phyloP scores from a whole-genome alignment of 1,140 invertebrate species.

The Venustaconcha ellipsiformis region DNA sequence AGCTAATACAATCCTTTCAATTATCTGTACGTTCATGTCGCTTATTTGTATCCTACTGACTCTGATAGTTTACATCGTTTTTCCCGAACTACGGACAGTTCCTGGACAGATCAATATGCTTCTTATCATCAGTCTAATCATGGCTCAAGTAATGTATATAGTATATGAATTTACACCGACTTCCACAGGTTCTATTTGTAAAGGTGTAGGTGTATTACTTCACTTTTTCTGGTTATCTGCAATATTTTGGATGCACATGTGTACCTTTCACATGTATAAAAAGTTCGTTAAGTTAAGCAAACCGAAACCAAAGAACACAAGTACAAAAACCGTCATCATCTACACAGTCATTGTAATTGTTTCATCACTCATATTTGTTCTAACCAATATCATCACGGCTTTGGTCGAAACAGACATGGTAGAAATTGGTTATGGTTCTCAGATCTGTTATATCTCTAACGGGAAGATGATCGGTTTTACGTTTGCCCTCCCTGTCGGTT shows the following conservation, averaged over 20 bases:
- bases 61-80: slow-evolving; percentile 6
- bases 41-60: slow-evolving; percentile 8
- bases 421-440: slow-evolving; percentile 12
- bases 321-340: neutral
- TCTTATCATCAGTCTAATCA: neutral
- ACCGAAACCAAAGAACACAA: neutral
- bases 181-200: neutral
- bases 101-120: slow-evolving; percentile 21
- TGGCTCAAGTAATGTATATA: neutral
- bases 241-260: slow-evolving; percentile 20
- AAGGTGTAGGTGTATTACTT: slow-evolving; percentile 1
- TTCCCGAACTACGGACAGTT: neutral
- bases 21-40: slow-evolving; percentile 1
- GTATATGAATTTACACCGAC: neutral
- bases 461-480: neutral
- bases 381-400: neutral
- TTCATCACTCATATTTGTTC: neutral
- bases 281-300: neutral
- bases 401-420: neutral
- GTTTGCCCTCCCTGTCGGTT: slow-evolving; percentile 13
- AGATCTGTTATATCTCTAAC: slow-evolving; percentile 11
- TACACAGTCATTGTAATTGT: neutral
- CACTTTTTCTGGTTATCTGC: slow-evolving; percentile 7
- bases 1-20: neutral
- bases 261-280: slow-evolving; percentile 13